Conservation (phyloP, 2,888 invertebrate genomes). For the Pristionchus entomophagus region DNA sequence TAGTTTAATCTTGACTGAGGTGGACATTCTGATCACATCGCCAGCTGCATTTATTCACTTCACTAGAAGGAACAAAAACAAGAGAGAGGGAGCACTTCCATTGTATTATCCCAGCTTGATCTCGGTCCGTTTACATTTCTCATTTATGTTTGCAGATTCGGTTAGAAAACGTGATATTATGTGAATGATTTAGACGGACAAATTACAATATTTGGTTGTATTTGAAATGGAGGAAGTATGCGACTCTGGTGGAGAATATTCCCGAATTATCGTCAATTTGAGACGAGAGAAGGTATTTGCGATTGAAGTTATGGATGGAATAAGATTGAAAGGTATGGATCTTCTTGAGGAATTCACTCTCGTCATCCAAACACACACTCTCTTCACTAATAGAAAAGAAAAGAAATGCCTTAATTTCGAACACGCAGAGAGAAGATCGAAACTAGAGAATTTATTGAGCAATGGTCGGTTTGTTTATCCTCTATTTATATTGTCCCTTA, state of each 20-base stretch:
- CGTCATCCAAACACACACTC: not conserved
- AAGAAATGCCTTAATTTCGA: not conserved
- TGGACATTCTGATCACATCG: constrained; percentile 33
- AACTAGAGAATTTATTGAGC: not conserved
- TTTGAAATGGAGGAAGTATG: constrained; percentile 16
- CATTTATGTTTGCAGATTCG: no score
- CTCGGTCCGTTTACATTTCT: no score
- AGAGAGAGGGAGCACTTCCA: constrained; percentile 2
- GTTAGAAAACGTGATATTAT: no score
- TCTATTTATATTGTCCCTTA: no score
- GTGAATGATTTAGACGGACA: not conserved
- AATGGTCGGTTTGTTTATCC: not conserved
- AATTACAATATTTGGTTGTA: constrained; percentile 31
- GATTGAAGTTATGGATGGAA: no score
- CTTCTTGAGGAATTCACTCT: not conserved
- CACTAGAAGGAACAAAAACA: not conserved
- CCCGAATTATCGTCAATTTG: not conserved
- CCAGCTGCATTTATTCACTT: constrained; percentile 13
- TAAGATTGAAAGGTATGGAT: not conserved
- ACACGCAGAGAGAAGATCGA: not conserved
- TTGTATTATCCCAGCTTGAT: no score
- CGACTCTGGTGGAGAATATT: not conserved
- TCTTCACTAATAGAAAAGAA: not conserved
- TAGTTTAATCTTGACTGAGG: not conserved
- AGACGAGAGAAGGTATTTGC: not conserved